phyloP scores from a whole-genome alignment of 2,797 vertebrate species.

The Glyptemys insculpta region DNA sequence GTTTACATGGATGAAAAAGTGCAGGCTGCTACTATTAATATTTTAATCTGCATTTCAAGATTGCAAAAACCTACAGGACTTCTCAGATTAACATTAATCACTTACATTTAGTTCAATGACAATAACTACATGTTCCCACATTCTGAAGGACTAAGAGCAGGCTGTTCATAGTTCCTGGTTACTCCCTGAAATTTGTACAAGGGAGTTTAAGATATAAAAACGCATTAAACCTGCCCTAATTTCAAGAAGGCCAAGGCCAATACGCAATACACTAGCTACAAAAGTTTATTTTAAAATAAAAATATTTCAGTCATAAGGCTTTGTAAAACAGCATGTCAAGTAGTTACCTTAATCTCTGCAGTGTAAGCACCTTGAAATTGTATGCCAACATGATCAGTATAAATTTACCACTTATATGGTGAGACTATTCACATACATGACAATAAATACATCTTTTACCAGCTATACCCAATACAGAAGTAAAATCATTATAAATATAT shows the following conservation, averaged over 20 bases:
- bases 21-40: background rate
- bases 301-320: conserved; percentile 70
- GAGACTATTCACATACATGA: conserved; percentile 20
- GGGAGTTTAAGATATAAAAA: background rate
- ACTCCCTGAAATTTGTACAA: background rate
- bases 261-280: conserved; percentile 54
- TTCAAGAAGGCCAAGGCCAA: conserved; percentile 62
- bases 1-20: background rate
- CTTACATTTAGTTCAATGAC: background rate
- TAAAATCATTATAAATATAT: conserved; percentile 47
- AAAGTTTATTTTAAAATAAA: conserved; percentile 78
- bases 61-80: background rate
- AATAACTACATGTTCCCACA: background rate
- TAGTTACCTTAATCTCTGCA: conserved; percentile 58
- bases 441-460: conserved; percentile 74
- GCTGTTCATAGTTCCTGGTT: background rate
- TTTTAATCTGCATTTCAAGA: background rate
- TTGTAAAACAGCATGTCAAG: conserved; percentile 66
- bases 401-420: conserved; percentile 63
- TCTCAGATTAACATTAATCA: background rate
- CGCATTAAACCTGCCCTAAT: background rate
- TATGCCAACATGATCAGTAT: conserved; percentile 63
- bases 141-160: conserved; percentile 12
- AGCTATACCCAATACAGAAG: background rate
- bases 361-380: conserved; percentile 65